phyloP scores from a whole-genome alignment of 2,888 invertebrate genomes.

The Cosmopolites sordidus region DNA sequence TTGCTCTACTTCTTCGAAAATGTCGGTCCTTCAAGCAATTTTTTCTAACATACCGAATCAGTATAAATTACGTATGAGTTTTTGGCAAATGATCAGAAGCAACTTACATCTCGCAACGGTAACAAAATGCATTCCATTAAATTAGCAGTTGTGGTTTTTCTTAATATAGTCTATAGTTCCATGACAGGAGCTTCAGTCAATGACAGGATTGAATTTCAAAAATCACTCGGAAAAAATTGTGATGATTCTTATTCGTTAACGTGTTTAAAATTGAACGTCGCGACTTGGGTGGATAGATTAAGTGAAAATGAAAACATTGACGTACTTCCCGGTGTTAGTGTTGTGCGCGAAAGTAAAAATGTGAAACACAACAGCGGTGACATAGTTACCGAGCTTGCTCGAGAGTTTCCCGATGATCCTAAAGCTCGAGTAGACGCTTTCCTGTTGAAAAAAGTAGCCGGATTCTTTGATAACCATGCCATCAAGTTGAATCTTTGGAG shows the following conservation, averaged over 20 bases:
- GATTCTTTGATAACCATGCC: constrained; percentile 64
- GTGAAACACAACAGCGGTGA: constrained; percentile 57
- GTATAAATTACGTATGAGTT: constrained; percentile 34
- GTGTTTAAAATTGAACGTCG: constrained; percentile 68
- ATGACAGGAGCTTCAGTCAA: constrained; percentile 12
- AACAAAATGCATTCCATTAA: constrained; percentile 1
- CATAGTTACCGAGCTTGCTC: constrained; percentile 65
- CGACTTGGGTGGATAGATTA: constrained; percentile 65
- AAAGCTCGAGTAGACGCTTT: constrained; percentile 68
- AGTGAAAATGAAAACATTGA: constrained; percentile 61
- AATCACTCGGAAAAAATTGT: constrained; percentile 48
- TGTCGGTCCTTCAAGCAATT: constrained; percentile 34
- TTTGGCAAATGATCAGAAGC: constrained; percentile 31
- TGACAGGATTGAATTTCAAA: constrained; percentile 27
- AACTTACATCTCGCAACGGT: background rate
- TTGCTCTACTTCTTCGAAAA: constrained; percentile 46
- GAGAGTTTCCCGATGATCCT: constrained; percentile 66
- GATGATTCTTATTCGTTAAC: constrained; percentile 58
- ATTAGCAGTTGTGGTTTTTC: background rate
- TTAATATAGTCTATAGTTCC: background rate
- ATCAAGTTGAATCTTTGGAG: constrained; percentile 59
- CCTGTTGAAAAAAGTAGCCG: constrained; percentile 59
- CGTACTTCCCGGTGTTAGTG: constrained; percentile 64
- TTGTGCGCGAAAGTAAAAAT: constrained; percentile 57
- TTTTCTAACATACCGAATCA: constrained; percentile 24